These are phyloP conservation scores for Pangasius macronema DNA, from an alignment of 2,797 vertebrate species.

Conservation along the genomic window DNA sequence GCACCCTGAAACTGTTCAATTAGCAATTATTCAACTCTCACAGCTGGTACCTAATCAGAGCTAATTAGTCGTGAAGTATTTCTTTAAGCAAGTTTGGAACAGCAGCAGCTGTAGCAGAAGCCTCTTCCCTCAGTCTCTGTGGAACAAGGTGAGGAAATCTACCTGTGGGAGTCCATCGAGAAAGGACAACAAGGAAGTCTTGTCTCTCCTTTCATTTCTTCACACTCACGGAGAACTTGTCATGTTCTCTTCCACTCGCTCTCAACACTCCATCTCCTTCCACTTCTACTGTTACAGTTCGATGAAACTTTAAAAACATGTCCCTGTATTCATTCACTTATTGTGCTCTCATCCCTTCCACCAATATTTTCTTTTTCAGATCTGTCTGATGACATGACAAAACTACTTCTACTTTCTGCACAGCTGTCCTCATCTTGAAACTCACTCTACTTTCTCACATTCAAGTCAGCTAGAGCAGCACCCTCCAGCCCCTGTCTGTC, in stretches of 20 bases:
- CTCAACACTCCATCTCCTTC: not conserved
- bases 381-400: not conserved
- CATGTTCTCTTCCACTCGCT: not conserved
- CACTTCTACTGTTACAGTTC: not conserved
- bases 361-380: not conserved
- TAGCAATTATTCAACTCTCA: conserved; percentile 31
- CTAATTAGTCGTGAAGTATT: conserved; percentile 37
- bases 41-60: conserved; percentile 25
- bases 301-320: not conserved
- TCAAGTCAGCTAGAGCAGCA: not conserved
- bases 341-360: not conserved
- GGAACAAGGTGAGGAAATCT: not conserved
- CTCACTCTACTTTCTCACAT: not conserved
- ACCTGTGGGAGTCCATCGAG: not conserved
- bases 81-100: conserved; percentile 19
- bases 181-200: conserved; percentile 4
- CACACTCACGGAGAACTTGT: not conserved
- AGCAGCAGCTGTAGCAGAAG: conserved; percentile 12
- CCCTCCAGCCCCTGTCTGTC: not conserved
- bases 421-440: not conserved
- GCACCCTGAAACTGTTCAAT: conserved; percentile 19
- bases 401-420: not conserved
- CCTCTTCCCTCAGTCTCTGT: not conserved
- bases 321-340: not conserved
- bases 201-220: not conserved